A percentile compares a stretch with the other conserved stretches of the same genome.
Conservation (phyloP, 2,113 vertebrate genomes). For the Misgurnus anguillicaudatus region DNA sequence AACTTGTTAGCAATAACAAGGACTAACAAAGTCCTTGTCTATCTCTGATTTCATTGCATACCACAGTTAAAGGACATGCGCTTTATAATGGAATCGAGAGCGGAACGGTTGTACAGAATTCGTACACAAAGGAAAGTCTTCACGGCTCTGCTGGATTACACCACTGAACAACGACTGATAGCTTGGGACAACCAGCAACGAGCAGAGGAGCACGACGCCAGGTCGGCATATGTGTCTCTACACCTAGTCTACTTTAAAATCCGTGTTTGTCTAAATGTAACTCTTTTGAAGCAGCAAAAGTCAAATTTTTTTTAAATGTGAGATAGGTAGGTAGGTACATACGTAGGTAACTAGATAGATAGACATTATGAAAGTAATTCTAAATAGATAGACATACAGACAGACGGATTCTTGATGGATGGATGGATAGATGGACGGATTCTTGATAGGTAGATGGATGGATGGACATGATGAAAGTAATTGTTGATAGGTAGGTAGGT, state of each 20-base stretch:
- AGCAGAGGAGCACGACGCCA: constrained; percentile 78
- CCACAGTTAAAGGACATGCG: constrained; percentile 69
- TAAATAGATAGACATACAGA: too few relatives aligned
- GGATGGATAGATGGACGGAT: too few relatives aligned
- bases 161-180: constrained; percentile 66
- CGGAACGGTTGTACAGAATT: constrained; percentile 53
- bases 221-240: constrained; percentile 67
- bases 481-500: too few relatives aligned
- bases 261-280: not conserved
- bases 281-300: not conserved
- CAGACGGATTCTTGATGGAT: too few relatives aligned
- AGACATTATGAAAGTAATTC: too few relatives aligned
- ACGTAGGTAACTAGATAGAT: too few relatives aligned
- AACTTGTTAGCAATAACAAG: not conserved
- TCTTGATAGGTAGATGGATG: too few relatives aligned
- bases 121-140: constrained; percentile 77
- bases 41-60: not conserved
- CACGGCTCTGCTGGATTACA: constrained; percentile 71
- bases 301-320: too few relatives aligned
- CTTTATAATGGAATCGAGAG: constrained; percentile 68
- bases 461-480: too few relatives aligned
- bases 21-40: not conserved
- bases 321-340: too few relatives aligned
- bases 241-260: not conserved
- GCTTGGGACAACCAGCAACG: constrained; percentile 68